A percentile compares a stretch with the other conserved stretches of the same genome.
phyloP scores from a whole-genome alignment of 53 echinoderm and acorn worm species.

The Luidia sarsii region DNA sequence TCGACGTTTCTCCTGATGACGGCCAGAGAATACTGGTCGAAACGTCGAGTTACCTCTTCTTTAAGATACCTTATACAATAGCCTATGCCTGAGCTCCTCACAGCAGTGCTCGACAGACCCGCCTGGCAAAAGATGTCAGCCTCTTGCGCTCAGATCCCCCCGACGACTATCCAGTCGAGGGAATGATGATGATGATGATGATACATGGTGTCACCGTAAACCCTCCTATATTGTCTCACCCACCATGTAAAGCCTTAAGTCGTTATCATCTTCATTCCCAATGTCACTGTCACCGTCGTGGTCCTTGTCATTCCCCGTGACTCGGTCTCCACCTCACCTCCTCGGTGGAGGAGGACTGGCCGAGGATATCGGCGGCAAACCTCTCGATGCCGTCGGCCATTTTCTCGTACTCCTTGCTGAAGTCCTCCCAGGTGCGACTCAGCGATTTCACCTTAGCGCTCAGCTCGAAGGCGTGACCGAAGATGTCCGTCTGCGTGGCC shows the following conservation, averaged over 20 bases:
- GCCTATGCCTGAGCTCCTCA: too few species aligned
- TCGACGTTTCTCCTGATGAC: too few species aligned
- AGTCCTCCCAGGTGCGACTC: constrained; percentile 36
- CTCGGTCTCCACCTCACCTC: constrained; percentile 4
- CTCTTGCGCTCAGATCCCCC: too few species aligned
- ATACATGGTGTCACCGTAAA: too few species aligned
- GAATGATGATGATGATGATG: not conserved
- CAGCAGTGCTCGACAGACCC: too few species aligned
- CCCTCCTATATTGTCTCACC: too few species aligned
- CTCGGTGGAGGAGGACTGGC: constrained; percentile 29
- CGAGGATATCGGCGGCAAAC: constrained; percentile 40
- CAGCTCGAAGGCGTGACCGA: constrained; percentile 41
- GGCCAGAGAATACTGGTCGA: too few species aligned
- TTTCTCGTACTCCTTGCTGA: constrained; percentile 19
- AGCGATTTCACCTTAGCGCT: constrained; percentile 15
- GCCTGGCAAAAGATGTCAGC: too few species aligned
- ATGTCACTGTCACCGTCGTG: not conserved
- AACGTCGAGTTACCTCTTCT: too few species aligned
- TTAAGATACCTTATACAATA: too few species aligned
- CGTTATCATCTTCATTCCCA: not conserved
- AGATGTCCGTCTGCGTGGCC: constrained; percentile 41
- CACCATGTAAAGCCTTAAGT: too few species aligned
- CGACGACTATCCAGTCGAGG: too few species aligned
- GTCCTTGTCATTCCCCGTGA: not conserved
- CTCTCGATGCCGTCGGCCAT: constrained; percentile 21